Evolutionary conservation across 2,888 invertebrate genomes (phyloP), one percentile per base, ranked within the genome.

Genomic region (Dermolepida albohirtum): DNA sequence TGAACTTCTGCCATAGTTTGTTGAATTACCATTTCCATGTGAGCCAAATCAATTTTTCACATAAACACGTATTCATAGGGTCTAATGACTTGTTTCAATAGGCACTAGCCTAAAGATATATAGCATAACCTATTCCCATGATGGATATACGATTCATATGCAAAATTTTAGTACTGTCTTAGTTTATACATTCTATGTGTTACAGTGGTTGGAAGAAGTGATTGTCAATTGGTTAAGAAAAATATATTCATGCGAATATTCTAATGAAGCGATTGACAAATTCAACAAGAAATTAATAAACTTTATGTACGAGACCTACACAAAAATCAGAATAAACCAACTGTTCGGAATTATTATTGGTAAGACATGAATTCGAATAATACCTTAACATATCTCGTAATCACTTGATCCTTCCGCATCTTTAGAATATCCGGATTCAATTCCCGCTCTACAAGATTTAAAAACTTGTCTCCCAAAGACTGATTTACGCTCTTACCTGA

Each of bases 341-440:
- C 88, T 98, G 62, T 98, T 98, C 80, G 95, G 94, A 78, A 97
- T 98, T 68, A 96, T 98, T 65, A 96, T 98, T 74, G 90, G 90
- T 89, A 83, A 80, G 72, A 71, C 44, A 62, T 22, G 22, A 22
- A 22, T 22, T 22, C 4, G 22, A 10, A 52, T n/a, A 5, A 6
- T 43, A 5, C 16, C 17, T 49, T 68, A 17, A 1, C 11, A 34
- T 22, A 27, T 14, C 43, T 29, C 16, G 17, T 27, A 17, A 55
- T 50, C 70, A 55, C 44, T 39, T 65, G 17, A 65, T 62, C 50
- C 50, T 10, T 43, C 62, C 29, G 51, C 14, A 39, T 71, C 77
- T 22, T 27, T 71, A 89, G 97, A 97, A 82, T 98, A 93, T 85
- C 98, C 98, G 0, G 97, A 98, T 75, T 97, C 97, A 0, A 91